Evolutionary conservation across 2,888 invertebrate species (phyloP).

Genomic region (Acanthococcus lagerstroemiae): DNA sequence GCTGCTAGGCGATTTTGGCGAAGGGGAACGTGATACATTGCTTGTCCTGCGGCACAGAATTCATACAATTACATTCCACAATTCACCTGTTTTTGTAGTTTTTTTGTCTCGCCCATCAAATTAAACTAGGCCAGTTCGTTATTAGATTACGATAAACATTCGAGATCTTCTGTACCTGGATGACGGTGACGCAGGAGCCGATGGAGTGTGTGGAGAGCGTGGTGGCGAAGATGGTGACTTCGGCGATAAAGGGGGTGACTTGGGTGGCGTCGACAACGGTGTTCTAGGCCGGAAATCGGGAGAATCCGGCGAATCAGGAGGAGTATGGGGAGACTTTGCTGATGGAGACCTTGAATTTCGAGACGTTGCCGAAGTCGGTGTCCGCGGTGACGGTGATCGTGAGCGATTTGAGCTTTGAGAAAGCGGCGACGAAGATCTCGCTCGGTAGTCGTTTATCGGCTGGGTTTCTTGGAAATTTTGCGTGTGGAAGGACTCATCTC

Average conservation of each 20-base stretch:
- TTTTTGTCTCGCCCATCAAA: too few relatives aligned
- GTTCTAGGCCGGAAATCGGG: not conserved
- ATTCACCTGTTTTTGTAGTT: too few relatives aligned
- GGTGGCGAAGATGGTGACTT: conserved; percentile 3
- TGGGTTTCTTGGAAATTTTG: not conserved
- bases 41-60: not conserved
- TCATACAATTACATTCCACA: too few relatives aligned
- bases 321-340: conserved; percentile 1
- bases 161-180: too few relatives aligned
- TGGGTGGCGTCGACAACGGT: conserved; percentile 9
- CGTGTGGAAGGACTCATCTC: too few relatives aligned
- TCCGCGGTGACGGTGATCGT: not conserved
- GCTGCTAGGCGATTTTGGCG: not conserved
- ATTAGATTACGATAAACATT: too few relatives aligned
- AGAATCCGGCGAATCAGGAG: not conserved
- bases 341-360: not conserved
- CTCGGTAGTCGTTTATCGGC: not conserved
- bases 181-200: not conserved
- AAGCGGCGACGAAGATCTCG: not conserved
- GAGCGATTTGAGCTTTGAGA: not conserved
- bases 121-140: too few relatives aligned
- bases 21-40: not conserved
- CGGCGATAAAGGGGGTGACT: conserved; percentile 1
- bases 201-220: not conserved
- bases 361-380: not conserved